phyloP scores from a whole-genome alignment of 2,888 invertebrate species.

The Campoplex capitator region DNA sequence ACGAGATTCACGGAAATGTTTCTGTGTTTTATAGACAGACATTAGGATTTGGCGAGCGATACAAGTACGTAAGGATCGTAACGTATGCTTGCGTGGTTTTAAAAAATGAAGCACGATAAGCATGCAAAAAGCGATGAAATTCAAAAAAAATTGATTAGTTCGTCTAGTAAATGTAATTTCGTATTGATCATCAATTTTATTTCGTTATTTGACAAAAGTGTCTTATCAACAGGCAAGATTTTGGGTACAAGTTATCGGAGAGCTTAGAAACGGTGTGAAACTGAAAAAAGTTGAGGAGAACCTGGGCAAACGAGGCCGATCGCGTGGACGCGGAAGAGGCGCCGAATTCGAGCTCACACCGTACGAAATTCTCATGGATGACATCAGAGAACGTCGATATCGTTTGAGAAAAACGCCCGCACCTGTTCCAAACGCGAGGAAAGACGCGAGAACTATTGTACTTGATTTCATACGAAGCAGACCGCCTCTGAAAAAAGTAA shows the following conservation, averaged over 20 bases:
- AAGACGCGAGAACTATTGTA: constrained; percentile 97
- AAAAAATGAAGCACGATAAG: constrained; percentile 30
- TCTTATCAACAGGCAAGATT: constrained; percentile 91
- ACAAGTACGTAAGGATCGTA: constrained; percentile 88
- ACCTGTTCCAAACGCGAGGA: constrained; percentile 89
- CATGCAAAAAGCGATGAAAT: constrained; percentile 31
- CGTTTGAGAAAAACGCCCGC: constrained; percentile 94
- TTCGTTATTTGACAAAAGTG: background rate
- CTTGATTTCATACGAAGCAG: constrained; percentile 98
- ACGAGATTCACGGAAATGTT: constrained; percentile 41
- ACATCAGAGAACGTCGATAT: constrained; percentile 95
- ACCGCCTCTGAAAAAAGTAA: constrained; percentile 95
- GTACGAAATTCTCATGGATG: constrained; percentile 98
- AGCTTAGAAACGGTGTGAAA: constrained; percentile 95
- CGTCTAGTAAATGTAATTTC: constrained; percentile 7
- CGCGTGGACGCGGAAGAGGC: constrained; percentile 86
- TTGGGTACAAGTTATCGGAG: constrained; percentile 98
- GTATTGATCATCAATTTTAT: constrained; percentile 3
- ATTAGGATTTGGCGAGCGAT: constrained; percentile 92
- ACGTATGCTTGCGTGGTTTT: constrained; percentile 87
- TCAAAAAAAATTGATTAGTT: background rate
- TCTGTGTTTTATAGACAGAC: constrained; percentile 86
- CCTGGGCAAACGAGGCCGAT: constrained; percentile 74
- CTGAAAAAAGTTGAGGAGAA: constrained; percentile 90
- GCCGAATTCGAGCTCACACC: constrained; percentile 97